Percentiles rank a stretch among this genome's conserved stretches.
Conservation (phyloP, 64 coral and sea anemone genomes). For the Exaiptasia diaphana region DNA sequence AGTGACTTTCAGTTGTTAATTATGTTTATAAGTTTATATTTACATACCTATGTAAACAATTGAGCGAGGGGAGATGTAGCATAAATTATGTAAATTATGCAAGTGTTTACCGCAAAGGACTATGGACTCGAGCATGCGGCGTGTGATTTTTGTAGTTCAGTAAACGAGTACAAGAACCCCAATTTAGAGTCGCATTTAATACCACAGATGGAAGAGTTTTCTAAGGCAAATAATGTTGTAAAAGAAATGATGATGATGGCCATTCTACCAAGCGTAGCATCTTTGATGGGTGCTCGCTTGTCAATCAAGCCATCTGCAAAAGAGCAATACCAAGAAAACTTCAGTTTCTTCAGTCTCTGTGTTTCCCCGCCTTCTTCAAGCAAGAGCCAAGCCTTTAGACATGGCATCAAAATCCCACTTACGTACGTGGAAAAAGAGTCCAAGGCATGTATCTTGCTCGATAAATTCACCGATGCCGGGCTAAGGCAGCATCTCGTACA, state of each 20-base stretch:
- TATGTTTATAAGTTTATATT: too few species aligned
- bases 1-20: too few species aligned
- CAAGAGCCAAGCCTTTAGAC: conserved; percentile 26
- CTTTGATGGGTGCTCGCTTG: conserved; percentile 11
- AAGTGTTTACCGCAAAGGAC: too few species aligned
- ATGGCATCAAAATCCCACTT: conserved; percentile 1
- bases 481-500: conserved; percentile 35
- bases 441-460: background rate
- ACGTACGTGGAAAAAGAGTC: conserved; percentile 1
- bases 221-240: conserved; percentile 3
- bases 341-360: conserved; percentile 28
- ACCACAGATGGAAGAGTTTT: conserved; percentile 16
- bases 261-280: conserved; percentile 32
- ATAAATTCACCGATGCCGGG: conserved; percentile 30
- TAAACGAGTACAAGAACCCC: too few species aligned
- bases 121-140: too few species aligned
- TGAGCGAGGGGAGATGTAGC: too few species aligned
- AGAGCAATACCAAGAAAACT: conserved; percentile 23
- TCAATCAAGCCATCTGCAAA: conserved; percentile 5
- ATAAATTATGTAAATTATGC: too few species aligned
- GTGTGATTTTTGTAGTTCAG: too few species aligned
- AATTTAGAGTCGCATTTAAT: too few species aligned
- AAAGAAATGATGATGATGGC: conserved; percentile 55
- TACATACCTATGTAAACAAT: too few species aligned
- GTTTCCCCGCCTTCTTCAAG: conserved; percentile 34